Evolutionary conservation across 2,888 invertebrate species (phyloP), one percentile per base, ranked within the genome.

Genomic region (Tipula unca): DNA sequence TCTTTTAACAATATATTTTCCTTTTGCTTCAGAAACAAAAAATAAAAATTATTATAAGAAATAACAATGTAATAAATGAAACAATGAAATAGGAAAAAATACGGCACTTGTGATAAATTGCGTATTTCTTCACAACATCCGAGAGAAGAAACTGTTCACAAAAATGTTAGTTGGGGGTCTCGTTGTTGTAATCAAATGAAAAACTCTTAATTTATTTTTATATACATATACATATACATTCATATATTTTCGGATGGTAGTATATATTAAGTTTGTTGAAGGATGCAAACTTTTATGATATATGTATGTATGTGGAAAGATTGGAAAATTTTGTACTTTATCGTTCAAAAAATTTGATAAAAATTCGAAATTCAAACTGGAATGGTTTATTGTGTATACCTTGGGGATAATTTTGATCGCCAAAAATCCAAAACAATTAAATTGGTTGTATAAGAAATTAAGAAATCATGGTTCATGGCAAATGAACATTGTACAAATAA

Each of bases 1-100:
- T 69, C 69, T 69, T 69, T 69, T 69, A 69, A 69, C 69, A 69
- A 69, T 69, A 69, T 69, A 69, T 69, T 69, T 69, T 69, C 69
- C 17, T 17, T 17, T 48, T 48, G 48, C 48, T 48, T 69, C 25
- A 25, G 69, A 69, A 48, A n/a, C 39, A 39, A 39, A 39, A 39
- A 39, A 8, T 10, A 39, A 39, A 13, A 10, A n/a, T 8, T 5
- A 25, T 69, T 69, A 25, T 25, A 69, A 69, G 69, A 69, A 69
- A 69, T 69, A 69, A 69, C 69, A 69, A 69, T 69, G 69, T 69
- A 69, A 69, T 69, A 69, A 69, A 69, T 69, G 69, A 69, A 69
- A 69, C 69, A 69, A 69, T 69, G 69, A 69, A 69, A 69, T 69
- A 69, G 25, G 69, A 69, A 69, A 69, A 69, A 25, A 13, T 69